These are phyloP conservation scores for Rattus rattus DNA, from an alignment of 2,113 vertebrate genomes.

Conservation along the genomic window DNA sequence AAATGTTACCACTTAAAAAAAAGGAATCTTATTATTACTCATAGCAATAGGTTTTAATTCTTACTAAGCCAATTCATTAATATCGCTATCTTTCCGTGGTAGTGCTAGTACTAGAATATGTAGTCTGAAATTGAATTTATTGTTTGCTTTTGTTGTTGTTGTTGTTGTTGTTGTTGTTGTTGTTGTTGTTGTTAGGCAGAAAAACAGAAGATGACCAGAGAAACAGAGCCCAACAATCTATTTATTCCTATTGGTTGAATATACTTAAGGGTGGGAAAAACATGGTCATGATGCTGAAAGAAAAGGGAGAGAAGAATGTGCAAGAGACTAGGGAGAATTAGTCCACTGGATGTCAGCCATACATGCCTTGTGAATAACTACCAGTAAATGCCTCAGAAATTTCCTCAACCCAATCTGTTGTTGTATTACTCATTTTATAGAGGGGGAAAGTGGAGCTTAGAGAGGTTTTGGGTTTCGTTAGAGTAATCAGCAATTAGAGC, in stretches of 20 bases:
- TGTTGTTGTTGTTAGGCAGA: background rate
- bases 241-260: background rate
- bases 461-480: background rate
- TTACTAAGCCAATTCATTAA: constrained; percentile 25
- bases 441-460: background rate
- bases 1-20: background rate
- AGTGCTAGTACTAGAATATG: background rate
- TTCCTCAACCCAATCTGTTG: background rate
- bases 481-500: background rate
- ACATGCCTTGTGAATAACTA: background rate
- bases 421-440: background rate
- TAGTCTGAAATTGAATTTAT: background rate
- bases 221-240: background rate
- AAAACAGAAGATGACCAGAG: background rate
- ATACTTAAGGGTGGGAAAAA: background rate
- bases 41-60: background rate
- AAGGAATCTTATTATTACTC: background rate
- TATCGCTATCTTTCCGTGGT: background rate
- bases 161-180: background rate
- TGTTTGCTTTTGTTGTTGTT: background rate
- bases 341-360: background rate
- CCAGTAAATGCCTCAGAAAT: background rate
- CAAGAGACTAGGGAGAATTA: rapidly evolving
- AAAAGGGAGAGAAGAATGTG: background rate
- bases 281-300: background rate